Evolutionary conservation across 1,140 invertebrate species (phyloP), one percentile per base, ranked within the genome.

Genomic region (Drosophila simulans): DNA sequence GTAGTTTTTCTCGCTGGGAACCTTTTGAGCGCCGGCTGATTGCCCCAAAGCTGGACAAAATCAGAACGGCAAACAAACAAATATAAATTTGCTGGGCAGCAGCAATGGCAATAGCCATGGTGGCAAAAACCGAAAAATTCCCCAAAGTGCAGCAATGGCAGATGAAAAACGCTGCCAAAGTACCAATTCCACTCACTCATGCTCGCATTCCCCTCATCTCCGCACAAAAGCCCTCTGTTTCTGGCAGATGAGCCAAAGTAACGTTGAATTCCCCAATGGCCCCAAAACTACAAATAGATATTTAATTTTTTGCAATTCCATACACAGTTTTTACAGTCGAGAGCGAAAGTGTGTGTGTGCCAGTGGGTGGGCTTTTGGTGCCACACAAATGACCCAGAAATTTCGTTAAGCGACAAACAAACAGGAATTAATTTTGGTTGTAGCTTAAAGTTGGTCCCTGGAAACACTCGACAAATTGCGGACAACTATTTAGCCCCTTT

Each of bases 241-340:
- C 37, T 56, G 39, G 31, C 72, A 49, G 62, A 46, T 64, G 45
- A 43, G 51, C 45, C 54, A 56, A 77, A 62, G 66, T 72, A 58
- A 77, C 34, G 63, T 49, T 11, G 40, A 54, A 71, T 71, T 68
- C 80, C 79, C 75, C 69, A 65, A 54, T 64, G 74, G 40, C 42
- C 45, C 54, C 15, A 60, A 37, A 60, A 40, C 55, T 49, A 69
- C 84, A 86, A 86, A 88, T 86, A 80, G 83, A 88, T 83, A 86
- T 89, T 88, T 89, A 86, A 86, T 83, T 89, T 86, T 85, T 78
- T 81, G 75, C 49, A 55, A 65, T 86, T 82, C 72, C 65, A 80
- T 63, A 52, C 46, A 58, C 46, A 81, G 57, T 55, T 75, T 39
- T 45, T 70, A 64, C 63, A 51, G 25, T 15, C 27, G 59, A 53